Conservation (phyloP, 2,797 vertebrate species). For the Hippopotamyrus pictus region DNA sequence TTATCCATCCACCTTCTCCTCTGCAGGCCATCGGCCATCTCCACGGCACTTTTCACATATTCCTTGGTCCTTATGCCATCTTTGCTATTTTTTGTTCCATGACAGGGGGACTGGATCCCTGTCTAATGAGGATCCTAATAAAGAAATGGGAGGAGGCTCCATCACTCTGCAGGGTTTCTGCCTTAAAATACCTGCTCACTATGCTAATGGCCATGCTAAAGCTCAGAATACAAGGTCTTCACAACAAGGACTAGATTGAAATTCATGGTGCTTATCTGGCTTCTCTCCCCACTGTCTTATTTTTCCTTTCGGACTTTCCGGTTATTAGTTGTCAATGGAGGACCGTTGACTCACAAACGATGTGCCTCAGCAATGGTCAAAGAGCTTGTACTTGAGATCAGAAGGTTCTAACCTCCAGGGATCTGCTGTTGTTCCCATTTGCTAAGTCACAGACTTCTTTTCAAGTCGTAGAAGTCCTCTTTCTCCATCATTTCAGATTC, state of each 20-base stretch:
- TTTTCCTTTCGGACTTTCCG: not conserved
- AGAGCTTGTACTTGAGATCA: not conserved
- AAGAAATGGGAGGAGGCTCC: constrained; percentile 9
- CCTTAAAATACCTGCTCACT: constrained; percentile 32
- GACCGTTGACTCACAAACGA: no score
- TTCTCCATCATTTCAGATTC: not conserved
- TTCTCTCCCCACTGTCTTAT: not conserved
- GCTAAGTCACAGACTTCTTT: not conserved
- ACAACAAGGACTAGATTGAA: constrained; percentile 18
- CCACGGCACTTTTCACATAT: not conserved
- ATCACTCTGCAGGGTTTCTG: constrained; percentile 22
- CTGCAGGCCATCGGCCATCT: not conserved
- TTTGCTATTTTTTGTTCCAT: constrained; percentile 20
- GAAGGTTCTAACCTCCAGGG: not conserved
- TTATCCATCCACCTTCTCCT: not conserved
- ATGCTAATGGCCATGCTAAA: constrained; percentile 28
- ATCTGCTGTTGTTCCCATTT: not conserved
- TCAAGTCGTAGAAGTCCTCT: not conserved
- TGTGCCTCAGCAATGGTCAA: not conserved
- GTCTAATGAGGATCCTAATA: constrained; percentile 35
- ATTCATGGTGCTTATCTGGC: not conserved
- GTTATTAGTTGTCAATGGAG: not conserved
- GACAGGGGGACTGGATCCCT: constrained; percentile 23
- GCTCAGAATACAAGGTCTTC: constrained; percentile 27
- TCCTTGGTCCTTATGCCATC: not conserved